Base-by-base conservation (phyloP, 2,113 vertebrate species). In the Serilophus lunatus region DNA sequence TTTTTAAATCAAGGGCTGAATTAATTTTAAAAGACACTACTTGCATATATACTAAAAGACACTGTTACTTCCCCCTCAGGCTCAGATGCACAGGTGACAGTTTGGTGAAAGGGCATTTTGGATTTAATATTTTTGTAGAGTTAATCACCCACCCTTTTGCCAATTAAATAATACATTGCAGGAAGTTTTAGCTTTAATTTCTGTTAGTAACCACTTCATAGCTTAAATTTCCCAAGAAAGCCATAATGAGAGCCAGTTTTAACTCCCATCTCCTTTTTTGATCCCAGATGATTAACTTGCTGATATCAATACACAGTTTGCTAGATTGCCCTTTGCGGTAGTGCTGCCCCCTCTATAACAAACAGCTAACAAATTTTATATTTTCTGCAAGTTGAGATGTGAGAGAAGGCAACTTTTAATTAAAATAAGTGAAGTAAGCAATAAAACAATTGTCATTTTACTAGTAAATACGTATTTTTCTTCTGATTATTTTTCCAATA, bases 1-100 rank as follows among this genome's bases (percentile, higher is more conserved):
- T 69, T 97, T 98, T 97, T 97, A 93, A 93, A 96, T 96, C 86
- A 93, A 97, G 97, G 96, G 95, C 96, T 97, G 95, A 88, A 75
- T 94, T 97, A 12, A 57, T 93, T 88, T 94, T 57, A 77, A 75
- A 64, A 86, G 36, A 78, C 56, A 63, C 40, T 86, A 29, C 60
- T 96, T 91, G 42, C 54, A 9, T 87, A 74, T 81, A 74, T 84
- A 65, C 63, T 82, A 51, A 71, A 83, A 92, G 70, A 88, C 15
- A 36, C 53, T 84, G 69, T 95, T 93, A 94, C 79, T 90, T 79
- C 81, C 85, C 88, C 35, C 59, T 72, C 44, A 80, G 82, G 82
- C 92, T 96, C 93, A 92, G 92, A 95, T 91, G 88, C 78, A 94
- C 85, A 2, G 57, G 49, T 22, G 59, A 80, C 59, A 71, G 9